Evolutionary conservation across 2,797 vertebrate species (phyloP), one percentile per base, ranked within the genome.

Genomic region (Phoebastria nigripes): DNA sequence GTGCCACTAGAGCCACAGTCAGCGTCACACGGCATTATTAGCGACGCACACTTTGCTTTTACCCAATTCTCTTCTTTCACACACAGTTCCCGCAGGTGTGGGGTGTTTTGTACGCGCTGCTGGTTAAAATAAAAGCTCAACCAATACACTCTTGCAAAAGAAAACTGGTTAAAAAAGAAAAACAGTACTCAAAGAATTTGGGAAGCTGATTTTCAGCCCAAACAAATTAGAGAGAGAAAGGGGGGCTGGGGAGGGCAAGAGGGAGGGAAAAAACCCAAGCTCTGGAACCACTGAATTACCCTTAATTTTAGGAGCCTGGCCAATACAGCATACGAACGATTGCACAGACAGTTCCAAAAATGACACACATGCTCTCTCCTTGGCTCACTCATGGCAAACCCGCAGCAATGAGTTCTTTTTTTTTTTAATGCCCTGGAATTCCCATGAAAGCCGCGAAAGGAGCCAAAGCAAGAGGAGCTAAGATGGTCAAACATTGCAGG

Each of bases 281-380:
- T 69, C 49, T 93, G 90, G 86, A 94, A 91, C 56, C 95, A 82
- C 92, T 31, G 90, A 89, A 47, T 94, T 93, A 37, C 90, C 86
- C 94, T 73, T 44, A 49, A 2, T 7, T 35, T 81, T 46, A 74
- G 61, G 90, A 95, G 95, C 83, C 12, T 0, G 12, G 90, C 94
- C 95, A 89, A 42, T 0, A 0, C 92, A 54, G 91, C 81, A 33
- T 2, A 73, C 9, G 12, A 80, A 51, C 4, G 74, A 89, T 71
- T 71, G 93, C 54, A 58, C 74, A 71, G 81, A 31, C 93, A 74
- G 74, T 4, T 85, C 96, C 94, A 92, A 81, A 85, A 92, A 47
- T 14, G 90, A 95, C 94, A 94, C 96, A 85, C 6, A 6, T 52
- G 2, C 82, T 69, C 82, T 66, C 91, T 33, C 61, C 81, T 59